Evolutionary conservation across 2,888 invertebrate species (phyloP), one percentile per base, ranked within the genome.

Genomic region (Erebia ligea): DNA sequence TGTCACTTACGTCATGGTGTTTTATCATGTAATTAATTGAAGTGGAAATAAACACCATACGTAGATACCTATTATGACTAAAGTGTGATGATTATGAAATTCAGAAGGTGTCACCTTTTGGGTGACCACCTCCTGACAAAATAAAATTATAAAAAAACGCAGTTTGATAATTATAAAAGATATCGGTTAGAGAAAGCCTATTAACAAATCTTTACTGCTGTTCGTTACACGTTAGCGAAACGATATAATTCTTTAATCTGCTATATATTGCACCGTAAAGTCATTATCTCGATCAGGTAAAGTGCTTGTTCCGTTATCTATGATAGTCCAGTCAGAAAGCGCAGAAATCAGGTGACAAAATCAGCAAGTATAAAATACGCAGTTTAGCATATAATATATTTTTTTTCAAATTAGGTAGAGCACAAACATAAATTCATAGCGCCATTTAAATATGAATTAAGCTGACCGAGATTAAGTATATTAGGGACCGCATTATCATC

Each of bases 401-500:
- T 21, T 17, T 17, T 10, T 19, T 1, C n/a, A n/a, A 52, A 56
- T 19, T 21, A 56, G 21, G 56, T 57, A 56, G 25, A 57, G 5
- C 13, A 9, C 9, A 57, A 25, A 57, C 10, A 54, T 54, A 25
- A 9, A 19, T 54, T 19, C 19, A 42, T 48, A 68, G 58, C 40
- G 15, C 54, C 45, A 58, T 67, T 71, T 52, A 67, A 58, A 70
- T 73, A 68, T 68, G 52, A 57, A 42, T 48, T 67, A 11, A 65
- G 54, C 59, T 67, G 82, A 83, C 85, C 84, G 83, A 87, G 85
- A 87, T 88, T 88, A 85, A 84, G 84, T 83, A 76, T 79, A 80
- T 81, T 78, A 82, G 83, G 84, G 86, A 85, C 86, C 83, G 85
- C 88, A 88, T 88, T 88, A 89, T 88, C 34, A 21, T 48, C 86